phyloP scores from a whole-genome alignment of 2,113 vertebrate genomes.

The Rhabdomys dilectus region DNA sequence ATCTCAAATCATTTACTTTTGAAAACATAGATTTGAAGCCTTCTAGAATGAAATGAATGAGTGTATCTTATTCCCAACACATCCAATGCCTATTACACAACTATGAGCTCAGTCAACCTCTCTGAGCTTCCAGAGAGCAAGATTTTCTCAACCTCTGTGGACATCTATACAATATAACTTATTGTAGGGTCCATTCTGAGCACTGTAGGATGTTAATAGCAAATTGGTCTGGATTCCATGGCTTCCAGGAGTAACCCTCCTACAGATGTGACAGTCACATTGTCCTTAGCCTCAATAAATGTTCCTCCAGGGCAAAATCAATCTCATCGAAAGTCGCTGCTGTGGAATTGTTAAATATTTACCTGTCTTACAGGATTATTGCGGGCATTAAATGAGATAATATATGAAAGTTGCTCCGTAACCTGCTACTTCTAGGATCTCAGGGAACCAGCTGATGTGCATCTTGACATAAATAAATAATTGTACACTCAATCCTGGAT shows the following conservation, averaged over 20 bases:
- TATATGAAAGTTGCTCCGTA: neutral
- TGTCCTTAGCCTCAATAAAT: neutral
- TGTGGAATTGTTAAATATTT: neutral
- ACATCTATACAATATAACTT: neutral
- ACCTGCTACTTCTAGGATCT: slow-evolving; percentile 5
- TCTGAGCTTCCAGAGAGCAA: neutral
- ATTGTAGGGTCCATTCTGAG: neutral
- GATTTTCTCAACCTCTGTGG: neutral
- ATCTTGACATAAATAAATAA: slow-evolving; percentile 53
- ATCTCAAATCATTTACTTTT: neutral
- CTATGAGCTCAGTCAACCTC: neutral
- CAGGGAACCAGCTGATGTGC: neutral
- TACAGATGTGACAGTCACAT: neutral
- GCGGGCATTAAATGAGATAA: neutral
- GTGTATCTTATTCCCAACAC: neutral
- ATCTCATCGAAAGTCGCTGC: neutral
- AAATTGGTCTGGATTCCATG: neutral
- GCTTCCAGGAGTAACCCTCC: neutral
- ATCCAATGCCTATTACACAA: neutral
- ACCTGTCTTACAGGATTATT: neutral
- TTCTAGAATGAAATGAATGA: neutral
- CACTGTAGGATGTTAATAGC: neutral
- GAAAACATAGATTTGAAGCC: neutral
- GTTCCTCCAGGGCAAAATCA: neutral
- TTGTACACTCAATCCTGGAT: slow-evolving; percentile 74